Evolutionary conservation across 2,797 vertebrate genomes (phyloP), one percentile per base, ranked within the genome.

Genomic region (Rhinella marina): DNA sequence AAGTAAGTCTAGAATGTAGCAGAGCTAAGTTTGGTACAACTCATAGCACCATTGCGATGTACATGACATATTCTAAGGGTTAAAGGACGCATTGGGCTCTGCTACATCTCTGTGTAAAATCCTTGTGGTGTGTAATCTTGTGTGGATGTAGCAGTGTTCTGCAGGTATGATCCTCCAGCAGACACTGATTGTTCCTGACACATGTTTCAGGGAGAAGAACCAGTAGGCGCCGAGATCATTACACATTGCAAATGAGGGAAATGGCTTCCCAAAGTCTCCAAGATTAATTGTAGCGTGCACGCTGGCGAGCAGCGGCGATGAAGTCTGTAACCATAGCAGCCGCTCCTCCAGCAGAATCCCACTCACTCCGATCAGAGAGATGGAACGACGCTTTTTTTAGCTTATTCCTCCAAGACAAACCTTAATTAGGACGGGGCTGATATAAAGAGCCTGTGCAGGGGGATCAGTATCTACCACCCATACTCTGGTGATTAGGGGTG

Each of bases 251-350:
- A 70, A 73, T 79, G 87, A 88, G 75, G 75, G 64, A 73, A 79
- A 80, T 13, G 17, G 76, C 78, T 50, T 80, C 82, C 32, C 82
- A 70, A 72, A 88, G 76, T 88, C 84, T 82, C 73, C 48, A 25
- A 81, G 82, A 88, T 81, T 85, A 88, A 85, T 85, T 88, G 82
- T 80, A 54, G 73, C 41, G 21, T 62, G 66, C 54, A 56, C 59
- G 59, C 57, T 81, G 82, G 82, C 87, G 84, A 78, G 17, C 64
- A 17, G 82, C 41, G 10, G 21, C 54, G 66, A 21, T 32, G 75
- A 88, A 75, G 52, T 80, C 78, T 59, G 87, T 88, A 75, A 88
- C 87, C 87, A 88, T 88, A 61, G 87, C 87, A 88, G 82, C 87
- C 52, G 13, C 82, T 75, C 79, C 87, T 61, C 56, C 80, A 77